Evolutionary conservation across 2,888 invertebrate species (phyloP).

Genomic region (Eremobia ochroleuca): DNA sequence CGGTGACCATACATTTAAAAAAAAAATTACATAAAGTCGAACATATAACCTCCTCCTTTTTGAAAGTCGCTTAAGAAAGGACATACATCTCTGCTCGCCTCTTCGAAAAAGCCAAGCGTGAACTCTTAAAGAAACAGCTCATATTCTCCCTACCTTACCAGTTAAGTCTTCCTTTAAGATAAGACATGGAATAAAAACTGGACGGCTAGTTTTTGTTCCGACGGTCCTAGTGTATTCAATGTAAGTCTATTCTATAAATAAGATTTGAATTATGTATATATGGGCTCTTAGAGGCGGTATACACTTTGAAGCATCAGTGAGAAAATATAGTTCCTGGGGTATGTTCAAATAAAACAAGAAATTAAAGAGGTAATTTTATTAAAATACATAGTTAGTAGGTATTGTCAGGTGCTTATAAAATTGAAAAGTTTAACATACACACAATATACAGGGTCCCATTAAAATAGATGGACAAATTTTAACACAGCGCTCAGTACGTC

Average conservation of each 20-base stretch:
- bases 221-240: constrained; percentile 43
- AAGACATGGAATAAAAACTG: constrained; percentile 33
- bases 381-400: neutral
- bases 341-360: neutral
- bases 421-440: no score
- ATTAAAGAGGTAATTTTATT: neutral
- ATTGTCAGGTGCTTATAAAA: neutral
- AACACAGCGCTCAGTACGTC: no score
- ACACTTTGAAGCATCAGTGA: constrained; percentile 40
- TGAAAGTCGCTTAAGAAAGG: no score
- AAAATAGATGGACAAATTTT: no score
- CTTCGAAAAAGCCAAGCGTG: neutral
- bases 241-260: constrained; percentile 76
- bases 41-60: no score
- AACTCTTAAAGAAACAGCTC: neutral
- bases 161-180: constrained; percentile 29
- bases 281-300: constrained; percentile 44
- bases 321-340: neutral
- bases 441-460: no score
- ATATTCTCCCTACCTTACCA: constrained; percentile 1
- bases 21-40: no score
- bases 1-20: no score
- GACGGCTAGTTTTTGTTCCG: constrained; percentile 52
- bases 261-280: constrained; percentile 76
- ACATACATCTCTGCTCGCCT: neutral